Conservation (phyloP, 2,888 invertebrate genomes). For the Ferrisia virgata region DNA sequence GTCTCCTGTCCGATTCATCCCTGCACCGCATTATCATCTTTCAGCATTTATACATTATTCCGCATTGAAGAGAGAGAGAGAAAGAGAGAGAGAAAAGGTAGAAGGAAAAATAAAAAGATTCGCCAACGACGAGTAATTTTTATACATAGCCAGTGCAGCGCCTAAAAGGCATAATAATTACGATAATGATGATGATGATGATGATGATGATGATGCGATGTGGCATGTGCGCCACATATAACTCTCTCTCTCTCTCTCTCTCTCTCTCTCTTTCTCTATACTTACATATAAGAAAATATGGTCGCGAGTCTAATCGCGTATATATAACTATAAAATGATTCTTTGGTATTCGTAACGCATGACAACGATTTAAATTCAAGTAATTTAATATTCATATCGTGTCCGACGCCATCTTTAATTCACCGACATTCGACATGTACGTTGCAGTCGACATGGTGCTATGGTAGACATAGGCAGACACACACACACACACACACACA, state of each 20-base stretch:
- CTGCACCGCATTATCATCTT: neutral
- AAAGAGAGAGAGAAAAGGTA: neutral
- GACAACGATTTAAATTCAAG: slow-evolving; percentile 23
- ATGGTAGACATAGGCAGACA: neutral
- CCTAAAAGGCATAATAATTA: neutral
- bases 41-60: too few species aligned
- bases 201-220: too few species aligned
- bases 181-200: too few species aligned
- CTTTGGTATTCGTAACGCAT: slow-evolving; percentile 12
- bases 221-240: too few species aligned
- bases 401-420: slow-evolving; percentile 14
- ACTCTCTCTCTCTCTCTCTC: too few species aligned
- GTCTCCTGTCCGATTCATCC: neutral
- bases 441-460: neutral
- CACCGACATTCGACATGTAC: neutral
- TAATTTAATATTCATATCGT: slow-evolving; percentile 22
- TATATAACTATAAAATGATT: neutral
- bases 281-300: neutral
- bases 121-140: slow-evolving; percentile 4
- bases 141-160: neutral
- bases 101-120: neutral
- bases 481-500: too few species aligned
- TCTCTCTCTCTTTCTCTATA: neutral
- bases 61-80: neutral
- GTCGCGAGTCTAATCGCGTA: neutral